These are phyloP conservation scores for Salticus scenicus DNA, from an alignment of 2,888 invertebrate species.

Conservation along the genomic window DNA sequence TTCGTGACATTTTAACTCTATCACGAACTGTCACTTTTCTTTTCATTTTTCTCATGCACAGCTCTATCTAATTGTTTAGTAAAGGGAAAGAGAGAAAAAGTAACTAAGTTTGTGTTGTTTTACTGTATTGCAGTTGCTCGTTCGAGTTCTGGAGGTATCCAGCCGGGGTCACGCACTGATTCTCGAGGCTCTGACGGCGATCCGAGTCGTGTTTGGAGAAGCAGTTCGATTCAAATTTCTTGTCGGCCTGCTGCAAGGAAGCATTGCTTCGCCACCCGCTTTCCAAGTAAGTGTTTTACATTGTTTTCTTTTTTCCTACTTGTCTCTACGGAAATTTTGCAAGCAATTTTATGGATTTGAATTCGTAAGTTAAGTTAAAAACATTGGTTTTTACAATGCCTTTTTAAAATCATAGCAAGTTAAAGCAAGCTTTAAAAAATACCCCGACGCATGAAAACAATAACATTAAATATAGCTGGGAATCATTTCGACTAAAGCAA, in stretches of 20 bases:
- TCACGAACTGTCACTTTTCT: conserved; percentile 11
- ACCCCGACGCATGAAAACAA: no score
- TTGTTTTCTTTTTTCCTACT: no score
- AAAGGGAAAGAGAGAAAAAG: neutral
- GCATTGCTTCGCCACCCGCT: conserved; percentile 41
- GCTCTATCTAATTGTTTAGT: neutral
- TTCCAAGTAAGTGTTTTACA: conserved; percentile 59
- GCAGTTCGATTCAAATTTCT: conserved; percentile 93
- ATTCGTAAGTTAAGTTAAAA: no score
- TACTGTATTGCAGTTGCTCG: conserved; percentile 82
- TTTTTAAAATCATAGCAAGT: no score
- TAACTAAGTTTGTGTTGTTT: neutral
- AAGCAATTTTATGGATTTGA: no score
- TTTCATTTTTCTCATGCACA: neutral
- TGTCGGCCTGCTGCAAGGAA: conserved; percentile 78
- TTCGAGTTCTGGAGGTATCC: conserved; percentile 83
- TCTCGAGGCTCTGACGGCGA: conserved; percentile 91
- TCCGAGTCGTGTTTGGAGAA: conserved; percentile 81
- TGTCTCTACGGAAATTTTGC: no score
- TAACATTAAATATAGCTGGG: no score
- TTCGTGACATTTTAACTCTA: neutral
- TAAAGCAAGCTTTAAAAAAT: no score
- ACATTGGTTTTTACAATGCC: no score
- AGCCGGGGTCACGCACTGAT: conserved; percentile 86
- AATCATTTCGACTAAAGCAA: no score